These are phyloP conservation scores for Drosophila ustulata DNA, from an alignment of 2,888 invertebrate genomes.

Conservation along the genomic window DNA sequence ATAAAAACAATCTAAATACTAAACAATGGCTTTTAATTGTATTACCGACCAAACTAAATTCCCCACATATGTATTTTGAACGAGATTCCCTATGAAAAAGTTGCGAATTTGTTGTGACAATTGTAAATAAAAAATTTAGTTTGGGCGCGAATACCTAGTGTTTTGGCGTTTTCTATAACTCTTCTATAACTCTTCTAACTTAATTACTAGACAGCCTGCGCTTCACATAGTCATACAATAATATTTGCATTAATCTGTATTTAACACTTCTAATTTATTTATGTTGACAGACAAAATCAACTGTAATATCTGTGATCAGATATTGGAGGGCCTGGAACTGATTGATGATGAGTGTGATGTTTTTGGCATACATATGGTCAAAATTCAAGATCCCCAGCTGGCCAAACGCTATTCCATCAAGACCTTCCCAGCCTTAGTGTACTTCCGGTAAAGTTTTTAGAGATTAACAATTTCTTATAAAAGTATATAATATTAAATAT, in stretches of 20 bases:
- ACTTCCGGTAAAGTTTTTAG: slow-evolving; percentile 88
- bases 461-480: not conserved
- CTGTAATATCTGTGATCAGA: slow-evolving; percentile 96
- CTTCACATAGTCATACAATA: slow-evolving; percentile 22
- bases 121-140: slow-evolving; percentile 70
- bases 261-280: not conserved
- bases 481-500: slow-evolving; percentile 35
- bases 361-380: slow-evolving; percentile 96
- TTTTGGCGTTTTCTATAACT: slow-evolving; percentile 82
- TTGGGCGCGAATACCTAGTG: slow-evolving; percentile 83
- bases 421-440: slow-evolving; percentile 96
- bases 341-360: slow-evolving; percentile 97
- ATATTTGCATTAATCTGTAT: not conserved
- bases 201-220: slow-evolving; percentile 28
- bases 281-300: slow-evolving; percentile 91
- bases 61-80: not conserved
- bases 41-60: slow-evolving; percentile 81
- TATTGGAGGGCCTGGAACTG: slow-evolving; percentile 93
- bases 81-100: slow-evolving; percentile 13
- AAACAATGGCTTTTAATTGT: slow-evolving; percentile 57
- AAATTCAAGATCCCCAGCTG: slow-evolving; percentile 95
- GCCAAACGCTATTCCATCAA: slow-evolving; percentile 97
- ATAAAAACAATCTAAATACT: slow-evolving; percentile 39
- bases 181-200: slow-evolving; percentile 47
- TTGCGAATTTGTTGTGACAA: slow-evolving; percentile 39